These are phyloP conservation scores for Cosmia trapezina DNA, from an alignment of 2,888 invertebrate species.

Conservation along the genomic window DNA sequence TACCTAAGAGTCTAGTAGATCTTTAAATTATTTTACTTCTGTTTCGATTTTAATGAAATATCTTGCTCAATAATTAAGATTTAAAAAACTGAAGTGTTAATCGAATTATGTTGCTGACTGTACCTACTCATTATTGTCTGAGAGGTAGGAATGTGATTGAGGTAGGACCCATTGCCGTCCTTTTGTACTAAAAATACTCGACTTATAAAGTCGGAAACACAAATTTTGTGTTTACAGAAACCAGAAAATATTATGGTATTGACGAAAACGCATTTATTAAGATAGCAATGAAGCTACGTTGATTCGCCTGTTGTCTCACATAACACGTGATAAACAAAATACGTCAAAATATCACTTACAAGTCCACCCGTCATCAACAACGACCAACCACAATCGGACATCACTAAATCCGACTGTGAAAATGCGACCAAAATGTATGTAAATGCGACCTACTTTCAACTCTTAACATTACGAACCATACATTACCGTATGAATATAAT, in stretches of 20 bases:
- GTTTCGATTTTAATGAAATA: too few relatives aligned
- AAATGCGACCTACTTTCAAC: slow-evolving; percentile 75
- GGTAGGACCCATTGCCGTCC: not conserved
- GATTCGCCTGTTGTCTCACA: not conserved
- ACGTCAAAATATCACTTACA: not conserved
- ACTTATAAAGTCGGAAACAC: not conserved
- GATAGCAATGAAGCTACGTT: not conserved
- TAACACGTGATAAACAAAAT: not conserved
- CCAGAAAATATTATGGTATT: not conserved
- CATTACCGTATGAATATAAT: slow-evolving; percentile 73
- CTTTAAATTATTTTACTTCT: too few relatives aligned
- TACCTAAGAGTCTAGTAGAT: too few relatives aligned
- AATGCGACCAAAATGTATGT: slow-evolving; percentile 60
- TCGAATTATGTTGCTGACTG: too few relatives aligned
- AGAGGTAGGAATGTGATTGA: not conserved
- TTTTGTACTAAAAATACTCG: not conserved
- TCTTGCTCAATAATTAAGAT: too few relatives aligned
- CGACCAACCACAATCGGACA: slow-evolving; percentile 25
- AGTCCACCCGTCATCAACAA: not conserved
- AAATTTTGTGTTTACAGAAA: not conserved
- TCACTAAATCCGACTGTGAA: slow-evolving; percentile 8
- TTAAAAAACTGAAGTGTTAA: too few relatives aligned
- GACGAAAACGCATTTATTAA: not conserved
- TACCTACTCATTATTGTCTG: not conserved
- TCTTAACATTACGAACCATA: slow-evolving; percentile 63